A percentile compares a stretch with the other conserved stretches of the same genome.
These are phyloP conservation scores for Tapirus terrestris DNA, from an alignment of 2,113 vertebrate genomes.

Conservation along the genomic window DNA sequence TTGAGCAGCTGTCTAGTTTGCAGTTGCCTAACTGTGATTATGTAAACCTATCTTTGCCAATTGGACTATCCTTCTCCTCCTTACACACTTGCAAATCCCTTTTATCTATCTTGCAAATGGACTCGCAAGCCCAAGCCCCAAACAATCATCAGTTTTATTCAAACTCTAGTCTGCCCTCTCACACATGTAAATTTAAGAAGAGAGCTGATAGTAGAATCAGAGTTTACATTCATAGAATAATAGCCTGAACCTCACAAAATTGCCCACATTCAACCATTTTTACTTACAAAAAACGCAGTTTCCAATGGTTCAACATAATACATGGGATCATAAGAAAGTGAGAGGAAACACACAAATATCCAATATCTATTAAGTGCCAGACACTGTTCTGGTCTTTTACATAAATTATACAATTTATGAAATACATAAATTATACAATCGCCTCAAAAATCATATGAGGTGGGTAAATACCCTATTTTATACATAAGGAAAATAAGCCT, in stretches of 20 bases:
- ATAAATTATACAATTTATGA: neutral
- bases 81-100: constrained; percentile 39
- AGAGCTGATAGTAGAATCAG: neutral
- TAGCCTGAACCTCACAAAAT: neutral
- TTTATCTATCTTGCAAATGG: constrained; percentile 60
- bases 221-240: constrained; percentile 4
- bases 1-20: constrained; percentile 76
- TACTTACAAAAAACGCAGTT: neutral
- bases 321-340: neutral
- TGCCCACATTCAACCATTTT: neutral
- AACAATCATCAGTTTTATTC: constrained; percentile 55
- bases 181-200: constrained; percentile 18
- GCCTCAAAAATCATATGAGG: neutral
- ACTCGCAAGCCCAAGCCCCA: neutral
- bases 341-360: neutral
- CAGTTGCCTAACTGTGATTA: constrained; percentile 68
- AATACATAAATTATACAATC: neutral
- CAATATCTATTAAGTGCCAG: neutral
- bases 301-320: neutral
- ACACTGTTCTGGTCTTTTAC: neutral
- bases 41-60: constrained; percentile 66
- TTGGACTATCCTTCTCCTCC: constrained; percentile 39
- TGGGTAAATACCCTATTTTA: neutral
- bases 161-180: constrained; percentile 24
- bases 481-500: neutral